Base-by-base conservation (phyloP, 1,140 invertebrate species). In the Papilio machaon region DNA sequence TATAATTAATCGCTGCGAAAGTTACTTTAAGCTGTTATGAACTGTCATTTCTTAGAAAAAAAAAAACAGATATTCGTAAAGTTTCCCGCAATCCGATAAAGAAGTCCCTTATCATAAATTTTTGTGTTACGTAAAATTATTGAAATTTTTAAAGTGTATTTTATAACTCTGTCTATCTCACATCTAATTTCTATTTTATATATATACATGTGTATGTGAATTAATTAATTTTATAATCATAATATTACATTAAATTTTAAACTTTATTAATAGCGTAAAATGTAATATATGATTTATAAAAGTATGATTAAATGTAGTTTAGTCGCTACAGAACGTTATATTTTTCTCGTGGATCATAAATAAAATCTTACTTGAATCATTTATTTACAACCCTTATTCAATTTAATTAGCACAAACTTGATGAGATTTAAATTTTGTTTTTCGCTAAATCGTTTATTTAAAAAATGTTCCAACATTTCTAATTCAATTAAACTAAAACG, bases 1-100 rank as follows among this genome's bases (percentile, higher is more conserved):
- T 75, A 54, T 75, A 10, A 75, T 77, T 77, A 70, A 70, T 70
- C 10, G 64, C 64, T 70, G 11, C 30, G 64, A 70, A 70, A 70
- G 64, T 70, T 19, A 19, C 17, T n/a, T 73, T 43, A 43, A 43
- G 38, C 38, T 43, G 38, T 6, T n/a, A 4, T 17, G n/a, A n/a
- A 6, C 54, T n/a, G 54, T 58, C 3, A 64, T 64, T 11, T 13
- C 49, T 10, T 52, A 11, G 49, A 11, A 52, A 30, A 30, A 13
- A 9, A 13, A 52, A 52, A 15, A 10, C 19, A 64, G 0, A 23
- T 10, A 30, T 8, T 64, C 3, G 23, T 64, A 64, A 30, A 30
- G 60, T 30, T 64, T 30, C 23, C 1, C 19, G 23, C 10, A 7
- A 64, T 64, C 4, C 23, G 2, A 11, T 30, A 11, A 30, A 64